These are phyloP conservation scores for Orussus abietinus DNA, from an alignment of 1,140 invertebrate genomes.

Conservation along the genomic window DNA sequence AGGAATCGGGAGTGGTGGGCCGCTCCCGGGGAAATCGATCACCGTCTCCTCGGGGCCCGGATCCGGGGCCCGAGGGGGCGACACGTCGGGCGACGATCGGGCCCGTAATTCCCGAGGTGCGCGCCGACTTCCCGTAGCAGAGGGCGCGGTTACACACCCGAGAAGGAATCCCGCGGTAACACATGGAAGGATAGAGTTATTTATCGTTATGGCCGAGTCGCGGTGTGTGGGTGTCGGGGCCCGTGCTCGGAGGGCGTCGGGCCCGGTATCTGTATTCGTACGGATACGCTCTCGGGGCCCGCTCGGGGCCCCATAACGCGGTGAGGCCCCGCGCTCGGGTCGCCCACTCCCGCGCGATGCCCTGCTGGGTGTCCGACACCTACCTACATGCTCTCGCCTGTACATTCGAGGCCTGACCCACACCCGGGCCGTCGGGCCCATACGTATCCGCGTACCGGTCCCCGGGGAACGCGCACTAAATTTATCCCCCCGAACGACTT, in stretches of 20 bases:
- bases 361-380: slow-evolving; percentile 52
- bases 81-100: too few relatives aligned
- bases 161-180: slow-evolving; percentile 40
- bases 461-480: slow-evolving; percentile 36
- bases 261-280: too few relatives aligned
- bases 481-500: slow-evolving; percentile 47
- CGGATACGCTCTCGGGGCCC: slow-evolving; percentile 34
- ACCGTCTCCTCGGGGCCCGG: too few relatives aligned
- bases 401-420: slow-evolving; percentile 23
- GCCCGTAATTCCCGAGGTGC: slow-evolving; percentile 30
- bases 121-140: slow-evolving; percentile 30
- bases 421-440: slow-evolving; percentile 12
- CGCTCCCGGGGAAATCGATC: too few relatives aligned
- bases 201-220: slow-evolving; percentile 49
- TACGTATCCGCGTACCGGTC: slow-evolving; percentile 14
- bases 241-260: too few relatives aligned
- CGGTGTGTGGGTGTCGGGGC: slow-evolving; percentile 43
- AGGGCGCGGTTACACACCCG: slow-evolving; percentile 36
- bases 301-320: too few relatives aligned
- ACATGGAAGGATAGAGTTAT: slow-evolving; percentile 51
- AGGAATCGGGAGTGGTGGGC: too few relatives aligned
- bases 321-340: slow-evolving; percentile 37
- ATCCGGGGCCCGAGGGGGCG: too few relatives aligned
- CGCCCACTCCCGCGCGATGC: slow-evolving; percentile 44
- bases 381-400: slow-evolving; percentile 46